Base-by-base conservation (phyloP, 2,888 invertebrate species). In the Zonitis immaculata region DNA sequence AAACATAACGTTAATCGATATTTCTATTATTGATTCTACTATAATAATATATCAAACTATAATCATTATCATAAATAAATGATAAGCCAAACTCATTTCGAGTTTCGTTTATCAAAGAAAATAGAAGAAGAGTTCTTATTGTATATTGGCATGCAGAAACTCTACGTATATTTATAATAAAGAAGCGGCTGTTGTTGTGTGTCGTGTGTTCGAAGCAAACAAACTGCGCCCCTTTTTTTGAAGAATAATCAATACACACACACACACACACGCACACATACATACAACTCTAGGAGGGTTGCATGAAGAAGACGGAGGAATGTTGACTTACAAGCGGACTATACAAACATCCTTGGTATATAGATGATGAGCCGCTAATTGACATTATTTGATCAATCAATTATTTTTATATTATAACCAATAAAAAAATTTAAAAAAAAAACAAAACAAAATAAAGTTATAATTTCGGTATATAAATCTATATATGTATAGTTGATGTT, bases 121-220 rank as follows among this genome's bases (percentile, higher is more conserved):
- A 22, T 4, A 51, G 32, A 48, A 51, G 51, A 51, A 46, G 51
- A 51, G 46, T 55, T 42, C 49, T 55, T 55, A 56, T 56, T 56
- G 49, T 52, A 47, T 56, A 56, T 56, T 44, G 52, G 56, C 52
- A 56, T 56, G 52, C 56, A 32, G 56, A 52, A n/a, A 52, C 60
- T 54, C 52, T 53, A 42, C 35, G 43, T 57, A 57, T 47, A 53
- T 50, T 6, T 59, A 64, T 62, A 63, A 62, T 63, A 62, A 64
- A 62, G 60, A 59, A 64, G 61, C 63, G 61, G 62, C 59, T 52
- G n/a, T n/a, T n/a, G n/a, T n/a, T n/a, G n/a, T n/a, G 63, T 64
- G 65, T 67, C 68, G 68, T 68, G 66, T 67, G 68, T 67, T 65
- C 58, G 65, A 67, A 66, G 66, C 67, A 67, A 68, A 67, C 66